Base-by-base conservation (phyloP, 2,113 vertebrate species). In the Loxodonta africana region DNA sequence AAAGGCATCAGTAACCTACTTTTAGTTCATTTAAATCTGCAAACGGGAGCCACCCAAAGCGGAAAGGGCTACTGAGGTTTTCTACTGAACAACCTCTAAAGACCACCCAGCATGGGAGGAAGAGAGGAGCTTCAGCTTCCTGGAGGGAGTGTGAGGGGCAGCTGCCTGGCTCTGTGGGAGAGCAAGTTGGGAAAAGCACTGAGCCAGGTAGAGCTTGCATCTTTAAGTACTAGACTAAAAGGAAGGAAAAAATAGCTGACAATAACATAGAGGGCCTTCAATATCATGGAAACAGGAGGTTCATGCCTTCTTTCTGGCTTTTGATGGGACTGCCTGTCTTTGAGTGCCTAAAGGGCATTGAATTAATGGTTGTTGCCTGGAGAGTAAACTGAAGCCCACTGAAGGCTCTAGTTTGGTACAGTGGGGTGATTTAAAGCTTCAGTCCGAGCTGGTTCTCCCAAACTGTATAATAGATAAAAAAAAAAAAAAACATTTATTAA, bases 41-140 rank as follows among this genome's bases (percentile, higher is more conserved):
- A 77, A 48, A 77, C 12, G 25, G 28, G 30, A 81, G 30, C 8
- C 60, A 5, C 63, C 69, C 89, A 94, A 77, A 81, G 53, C 48
- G 76, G 37, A 95, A 67, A n/a, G 8, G n/a, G 33, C 30, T 53
- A 9, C 91, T 94, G 63, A 83, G 74, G 23, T 83, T 88, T 82
- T 90, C 37, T 63, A 33, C 33, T 51, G 41, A 37, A 25, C 6
- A 51, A 14, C 10, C 73, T 63, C 67, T 44, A n/a, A 37, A 84
- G 63, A 57, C 21, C 41, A 48, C 26, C 30, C 53, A 44, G 2
- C 8, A 3, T 77, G 81, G 57, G 44, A 89, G 44, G 30, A 74
- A 62, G 41, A 92, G 51, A 17, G 1, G 41, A 57, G n/a, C 62
- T 53, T 37, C 51, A 62, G 62, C 3, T 25, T 69, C 77, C 82